These are phyloP conservation scores for Nephrotoma appendiculata DNA, from an alignment of 2,888 invertebrate species.

Conservation along the genomic window DNA sequence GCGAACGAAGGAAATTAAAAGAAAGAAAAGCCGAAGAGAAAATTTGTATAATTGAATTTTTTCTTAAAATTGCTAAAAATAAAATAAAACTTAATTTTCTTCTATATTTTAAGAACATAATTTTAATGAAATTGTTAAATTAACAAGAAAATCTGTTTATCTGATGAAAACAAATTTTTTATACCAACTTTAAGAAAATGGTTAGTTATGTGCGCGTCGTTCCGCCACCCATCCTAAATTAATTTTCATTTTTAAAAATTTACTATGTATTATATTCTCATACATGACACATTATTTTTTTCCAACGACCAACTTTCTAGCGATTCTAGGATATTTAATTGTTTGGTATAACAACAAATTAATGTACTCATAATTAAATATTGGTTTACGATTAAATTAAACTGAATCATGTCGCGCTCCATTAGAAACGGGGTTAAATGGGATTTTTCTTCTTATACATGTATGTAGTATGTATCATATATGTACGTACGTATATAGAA, in stretches of 20 bases:
- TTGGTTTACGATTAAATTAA: not conserved
- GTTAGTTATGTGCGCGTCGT: not conserved
- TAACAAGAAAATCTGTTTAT: not conserved
- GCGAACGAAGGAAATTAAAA: not conserved
- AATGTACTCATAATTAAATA: not conserved
- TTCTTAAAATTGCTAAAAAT: not conserved
- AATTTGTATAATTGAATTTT: not conserved
- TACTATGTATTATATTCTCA: not conserved
- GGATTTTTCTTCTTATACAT: not conserved
- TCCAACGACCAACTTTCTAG: not conserved
- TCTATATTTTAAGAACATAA: not conserved
- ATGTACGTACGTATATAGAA: not conserved
- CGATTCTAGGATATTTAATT: not conserved
- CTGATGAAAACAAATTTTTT: not conserved
- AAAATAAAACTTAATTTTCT: not conserved
- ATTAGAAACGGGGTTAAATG: not conserved
- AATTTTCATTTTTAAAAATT: not conserved
- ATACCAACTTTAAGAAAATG: not conserved
- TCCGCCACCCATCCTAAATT: not conserved
- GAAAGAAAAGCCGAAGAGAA: not conserved
- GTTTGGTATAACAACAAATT: not conserved
- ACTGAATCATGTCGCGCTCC: not conserved
- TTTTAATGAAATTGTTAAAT: not conserved
- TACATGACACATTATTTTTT: not conserved
- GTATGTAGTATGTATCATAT: not conserved